Evolutionary conservation across 2,888 invertebrate species (phyloP), one percentile per base, ranked within the genome.

Genomic region (Argyresthia albistria): DNA sequence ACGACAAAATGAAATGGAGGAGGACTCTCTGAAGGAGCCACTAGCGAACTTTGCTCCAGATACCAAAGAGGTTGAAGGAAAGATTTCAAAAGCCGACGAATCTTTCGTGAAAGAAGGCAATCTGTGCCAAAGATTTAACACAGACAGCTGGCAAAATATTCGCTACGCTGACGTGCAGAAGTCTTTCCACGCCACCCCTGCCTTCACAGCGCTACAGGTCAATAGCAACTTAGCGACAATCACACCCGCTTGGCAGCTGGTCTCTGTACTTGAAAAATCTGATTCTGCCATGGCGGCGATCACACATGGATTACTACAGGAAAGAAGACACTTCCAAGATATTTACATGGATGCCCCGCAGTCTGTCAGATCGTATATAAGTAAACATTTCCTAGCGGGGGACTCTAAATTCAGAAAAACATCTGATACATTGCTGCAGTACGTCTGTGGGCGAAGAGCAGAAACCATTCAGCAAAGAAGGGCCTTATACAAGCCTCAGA

Each of bases 401-500:
- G 50, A 50, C 11, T 37, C 45, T 4, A 12, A 12, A 1, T 49
- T 37, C 14, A 14, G 49, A 12, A 16, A 35, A 4, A 51, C 45
- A 9, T 51, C 51, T 11, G 46, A 51, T 35, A 45, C 39, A 8
- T 45, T 51, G 2, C 36, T 51, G 8, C 51, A 51, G n/a, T 51
- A 45, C 16, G 11, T 14, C n/a, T 46, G 46, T 12, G n/a, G n/a
- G n/a, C n/a, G n/a, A n/a, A n/a, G n/a, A n/a, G n/a, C n/a, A n/a
- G n/a, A n/a, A n/a, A n/a, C 12, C 12, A 50, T 50, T 1, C 50
- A 50, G 16, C 39, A 10, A 35, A 39, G 50, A 10, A 14, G 50
- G 42, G 15, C 9, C 4, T 3, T 42, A 8, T 50, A 53, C 51
- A 53, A 56, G 46, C 43, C 58, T 11, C 6, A 43, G 10, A 58